Evolutionary conservation across 2,797 vertebrate species (phyloP).

Genomic region (Mionectes olivaceus): DNA sequence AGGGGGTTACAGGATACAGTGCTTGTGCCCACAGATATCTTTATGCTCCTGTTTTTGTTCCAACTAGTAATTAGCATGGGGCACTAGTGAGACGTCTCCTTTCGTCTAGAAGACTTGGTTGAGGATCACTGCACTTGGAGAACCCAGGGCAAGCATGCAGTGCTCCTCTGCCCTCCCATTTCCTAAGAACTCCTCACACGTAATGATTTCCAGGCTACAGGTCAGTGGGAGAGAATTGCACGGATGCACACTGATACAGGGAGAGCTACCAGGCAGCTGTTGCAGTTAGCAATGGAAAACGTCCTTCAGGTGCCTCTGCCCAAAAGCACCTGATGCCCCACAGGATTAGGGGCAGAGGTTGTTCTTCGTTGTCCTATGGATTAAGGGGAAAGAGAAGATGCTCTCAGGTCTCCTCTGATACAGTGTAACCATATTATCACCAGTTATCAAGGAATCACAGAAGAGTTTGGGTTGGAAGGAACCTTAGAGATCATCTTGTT

Average conservation of each 20-base stretch:
- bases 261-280: neutral
- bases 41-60: neutral
- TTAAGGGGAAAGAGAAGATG: neutral
- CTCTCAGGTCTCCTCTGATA: neutral
- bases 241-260: fast-evolving
- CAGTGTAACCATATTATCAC: neutral
- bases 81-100: neutral
- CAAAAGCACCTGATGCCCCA: neutral
- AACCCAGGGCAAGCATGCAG: neutral
- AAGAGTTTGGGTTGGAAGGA: neutral
- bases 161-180: neutral
- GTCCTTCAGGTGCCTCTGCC: neutral
- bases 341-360: neutral
- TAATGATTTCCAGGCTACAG: neutral
- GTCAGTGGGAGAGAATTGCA: neutral
- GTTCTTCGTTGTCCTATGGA: too few species aligned
- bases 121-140: neutral
- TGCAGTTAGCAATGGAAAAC: neutral
- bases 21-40: neutral
- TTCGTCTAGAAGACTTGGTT: neutral
- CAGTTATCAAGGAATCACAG: neutral
- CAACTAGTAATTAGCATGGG: neutral
- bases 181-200: fast-evolving
- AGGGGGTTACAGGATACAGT: neutral
- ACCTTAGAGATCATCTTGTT: neutral